Evolutionary conservation across 2,113 vertebrate genomes (phyloP), one percentile per base, ranked within the genome.

Genomic region (Myotis brandtii): DNA sequence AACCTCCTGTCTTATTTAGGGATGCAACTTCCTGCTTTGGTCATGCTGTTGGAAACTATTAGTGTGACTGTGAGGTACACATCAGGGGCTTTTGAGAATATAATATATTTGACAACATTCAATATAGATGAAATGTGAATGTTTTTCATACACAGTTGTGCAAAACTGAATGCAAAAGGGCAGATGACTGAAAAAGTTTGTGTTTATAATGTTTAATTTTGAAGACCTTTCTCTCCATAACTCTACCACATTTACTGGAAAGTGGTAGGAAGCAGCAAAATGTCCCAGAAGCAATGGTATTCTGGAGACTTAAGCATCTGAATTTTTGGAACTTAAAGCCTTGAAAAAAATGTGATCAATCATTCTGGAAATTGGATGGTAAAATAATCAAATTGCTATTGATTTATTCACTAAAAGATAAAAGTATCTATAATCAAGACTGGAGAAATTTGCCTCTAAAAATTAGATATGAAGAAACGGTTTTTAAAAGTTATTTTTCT

Each of bases 11-110:
- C 87, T 93, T 94, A 90, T 69, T 92, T 82, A 94, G 52, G 52
- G 66, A 93, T 84, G 59, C 25, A 84, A 79, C 89, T 96, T 97
- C 80, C 91, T 96, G 75, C 52, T 40, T 90, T 82, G 72, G 81
- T 95, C 81, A 86, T 81, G 72, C 72, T 97, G 81, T 88, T 97
- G 96, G 76, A 93, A 94, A 95, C 56, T 93, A 94, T 92, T 81
- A 93, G 79, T 93, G 66, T 76, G 59, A 88, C 56, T 81, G 21
- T 59, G 91, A 89, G 37, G 59, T 83, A 87, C 12, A 94, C 84
- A 80, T 89, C 81, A 94, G 69, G 40, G 92, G 87, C 62, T 93
- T 91, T 84, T 84, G 95, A 94, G 89, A 91, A 89, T 88, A 37
- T 37, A 37, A 37, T 37, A 46, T 87, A 89, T 94, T 96, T 97